Conservation (phyloP, 2,888 invertebrate genomes). For the Beris chalybata region DNA sequence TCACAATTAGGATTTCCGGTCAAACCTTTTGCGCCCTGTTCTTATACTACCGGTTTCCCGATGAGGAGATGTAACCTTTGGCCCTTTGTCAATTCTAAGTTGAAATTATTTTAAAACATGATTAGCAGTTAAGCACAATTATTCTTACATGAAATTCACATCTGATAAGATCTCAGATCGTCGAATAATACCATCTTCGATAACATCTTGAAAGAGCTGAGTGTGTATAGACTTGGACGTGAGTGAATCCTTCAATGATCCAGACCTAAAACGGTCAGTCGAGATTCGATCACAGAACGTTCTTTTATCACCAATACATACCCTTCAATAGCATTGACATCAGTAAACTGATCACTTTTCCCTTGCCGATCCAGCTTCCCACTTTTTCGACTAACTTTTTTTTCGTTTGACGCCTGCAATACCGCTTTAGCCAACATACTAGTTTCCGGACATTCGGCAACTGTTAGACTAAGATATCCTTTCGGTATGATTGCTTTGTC, state of each 20-base stretch:
- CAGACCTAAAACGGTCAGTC: too few species aligned
- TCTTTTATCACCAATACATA: slow-evolving; percentile 8
- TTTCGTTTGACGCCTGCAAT: slow-evolving; percentile 1
- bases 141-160: too few species aligned
- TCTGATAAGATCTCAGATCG: too few species aligned
- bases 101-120: neutral
- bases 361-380: neutral
- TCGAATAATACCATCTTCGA: too few species aligned
- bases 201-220: too few species aligned
- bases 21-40: neutral
- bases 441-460: slow-evolving; percentile 27
- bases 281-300: too few species aligned
- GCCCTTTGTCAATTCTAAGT: neutral
- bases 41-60: neutral
- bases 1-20: neutral
- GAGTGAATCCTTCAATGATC: too few species aligned
- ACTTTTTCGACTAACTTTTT: neutral
- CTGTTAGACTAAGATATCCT: slow-evolving; percentile 40
- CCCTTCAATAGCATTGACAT: slow-evolving; percentile 13
- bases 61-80: neutral
- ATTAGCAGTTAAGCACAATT: neutral
- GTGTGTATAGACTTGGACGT: too few species aligned
- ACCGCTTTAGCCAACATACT: slow-evolving; percentile 31
- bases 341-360: slow-evolving; percentile 8
- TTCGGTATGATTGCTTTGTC: slow-evolving; percentile 51